phyloP scores from a whole-genome alignment of 2,888 invertebrate species.

The Drosophila neotestacea region DNA sequence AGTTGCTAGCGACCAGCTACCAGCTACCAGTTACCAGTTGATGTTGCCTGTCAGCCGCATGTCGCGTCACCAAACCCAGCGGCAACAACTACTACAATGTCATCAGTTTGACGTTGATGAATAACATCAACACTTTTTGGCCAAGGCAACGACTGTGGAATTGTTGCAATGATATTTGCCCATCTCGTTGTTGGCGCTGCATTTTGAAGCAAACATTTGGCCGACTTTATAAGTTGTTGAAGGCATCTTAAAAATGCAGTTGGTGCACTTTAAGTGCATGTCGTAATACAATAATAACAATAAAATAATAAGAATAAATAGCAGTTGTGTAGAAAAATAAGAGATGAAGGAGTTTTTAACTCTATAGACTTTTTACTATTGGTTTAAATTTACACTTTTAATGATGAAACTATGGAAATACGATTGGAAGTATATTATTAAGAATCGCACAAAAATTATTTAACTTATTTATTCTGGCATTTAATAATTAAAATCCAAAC shows the following conservation, averaged over 20 bases:
- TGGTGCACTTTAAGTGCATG: constrained; percentile 11
- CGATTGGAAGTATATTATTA: too few relatives aligned
- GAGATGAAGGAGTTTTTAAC: too few relatives aligned
- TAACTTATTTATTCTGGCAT: too few relatives aligned
- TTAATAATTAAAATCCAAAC: too few relatives aligned
- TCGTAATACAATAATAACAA: not conserved
- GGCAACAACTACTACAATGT: constrained; percentile 36
- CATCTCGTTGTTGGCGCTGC: constrained; percentile 1
- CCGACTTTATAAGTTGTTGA: constrained; percentile 25
- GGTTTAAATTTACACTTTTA: too few relatives aligned
- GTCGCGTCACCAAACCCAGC: constrained; percentile 36
- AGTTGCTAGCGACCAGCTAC: constrained; percentile 7
- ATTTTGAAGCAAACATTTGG: constrained; percentile 23
- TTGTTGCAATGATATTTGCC: constrained; percentile 21
- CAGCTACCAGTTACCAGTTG: constrained; percentile 43
- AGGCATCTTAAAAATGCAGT: constrained; percentile 22
- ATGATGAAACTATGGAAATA: too few relatives aligned
- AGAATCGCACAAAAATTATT: too few relatives aligned
- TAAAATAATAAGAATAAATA: too few relatives aligned
- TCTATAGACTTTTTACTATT: too few relatives aligned
- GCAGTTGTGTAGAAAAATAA: too few relatives aligned
- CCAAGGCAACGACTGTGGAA: constrained; percentile 30
- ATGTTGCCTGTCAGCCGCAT: constrained; percentile 53
- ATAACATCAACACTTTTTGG: constrained; percentile 63
- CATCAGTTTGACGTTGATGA: constrained; percentile 68